Evolutionary conservation across 2,888 invertebrate genomes (phyloP), one percentile per base, ranked within the genome.

Genomic region (Rhopalosiphum nymphaeae): DNA sequence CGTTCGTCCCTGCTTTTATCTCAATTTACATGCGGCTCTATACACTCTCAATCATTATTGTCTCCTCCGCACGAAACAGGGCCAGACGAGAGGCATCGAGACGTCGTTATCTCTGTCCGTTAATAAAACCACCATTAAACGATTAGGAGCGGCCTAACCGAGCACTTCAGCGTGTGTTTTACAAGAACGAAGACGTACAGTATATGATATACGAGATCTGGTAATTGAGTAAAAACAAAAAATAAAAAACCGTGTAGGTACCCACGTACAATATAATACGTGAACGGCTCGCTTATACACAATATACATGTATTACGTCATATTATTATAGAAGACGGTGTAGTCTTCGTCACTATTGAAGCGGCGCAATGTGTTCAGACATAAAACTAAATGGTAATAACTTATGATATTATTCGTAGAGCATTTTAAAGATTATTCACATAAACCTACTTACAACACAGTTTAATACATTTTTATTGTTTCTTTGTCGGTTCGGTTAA

Each of bases 71-170:
- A 44, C 78, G 42, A 89, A 53, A 93, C 93, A 44, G 89, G 92
- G 44, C 92, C 53, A 57, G 92, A 44, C 88, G 29, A 93, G 85
- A 56, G 13, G 42, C 36, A 78, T n/a, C n/a, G 57, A n/a, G 61
- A 87, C 49, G 42, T 84, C 67, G 57, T 61, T 92, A 61, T 92
- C 88, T 92, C 86, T 67, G 57, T 67, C 88, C 42, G 53, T 92
- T 92, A 92, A 92, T 92, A 92, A 92, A 92, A 92, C 67, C 42
- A 67, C 92, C 88, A 88, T 92, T 92, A 92, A 88, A 92, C 88
- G 92, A 92, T 92, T 92, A 92, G 92, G 87, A 92, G 87, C 87
- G 87, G 92, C 61, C 53, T 42, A 29, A 26, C 25, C 36, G 49
- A 87, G 87, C 92, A 61, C 92, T 92, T 88, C 61, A 92, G 88